Percentiles rank a stretch among this genome's conserved stretches.
phyloP scores from a whole-genome alignment of 2,888 invertebrate species.

The Pachliopta kotzebuea region DNA sequence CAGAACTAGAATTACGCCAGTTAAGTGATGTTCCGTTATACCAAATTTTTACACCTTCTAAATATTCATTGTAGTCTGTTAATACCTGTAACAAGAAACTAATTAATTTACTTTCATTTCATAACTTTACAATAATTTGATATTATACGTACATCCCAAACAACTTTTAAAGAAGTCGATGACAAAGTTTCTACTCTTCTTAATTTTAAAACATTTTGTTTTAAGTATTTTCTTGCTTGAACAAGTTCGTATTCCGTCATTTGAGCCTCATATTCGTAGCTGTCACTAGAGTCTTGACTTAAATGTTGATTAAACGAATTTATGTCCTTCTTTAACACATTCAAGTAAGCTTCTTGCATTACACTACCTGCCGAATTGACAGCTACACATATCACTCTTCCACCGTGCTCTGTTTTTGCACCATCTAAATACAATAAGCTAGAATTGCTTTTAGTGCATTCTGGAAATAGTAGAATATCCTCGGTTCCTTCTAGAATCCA shows the following conservation, averaged over 20 bases:
- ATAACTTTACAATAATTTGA: background rate
- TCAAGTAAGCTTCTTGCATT: constrained; percentile 75
- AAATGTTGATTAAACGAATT: constrained; percentile 60
- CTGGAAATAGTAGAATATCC: constrained; percentile 81
- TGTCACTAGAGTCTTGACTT: constrained; percentile 54
- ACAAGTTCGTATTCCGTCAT: constrained; percentile 88
- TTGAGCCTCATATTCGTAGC: constrained; percentile 62
- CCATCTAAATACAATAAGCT: constrained; percentile 73
- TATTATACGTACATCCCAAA: constrained; percentile 86
- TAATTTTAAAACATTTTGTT: constrained; percentile 89
- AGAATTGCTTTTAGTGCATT: constrained; percentile 73
- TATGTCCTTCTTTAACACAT: constrained; percentile 68
- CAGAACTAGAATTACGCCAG: constrained; percentile 65
- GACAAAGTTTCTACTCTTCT: constrained; percentile 83
- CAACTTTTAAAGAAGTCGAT: constrained; percentile 88
- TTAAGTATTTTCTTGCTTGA: constrained; percentile 88
- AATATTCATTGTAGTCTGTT: constrained; percentile 77
- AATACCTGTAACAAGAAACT: constrained; percentile 56
- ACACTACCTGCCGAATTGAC: constrained; percentile 75
- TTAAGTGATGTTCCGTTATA: constrained; percentile 72
- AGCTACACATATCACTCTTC: constrained; percentile 74
- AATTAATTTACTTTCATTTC: background rate
- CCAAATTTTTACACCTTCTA: constrained; percentile 87
- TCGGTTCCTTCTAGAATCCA: constrained; percentile 97
- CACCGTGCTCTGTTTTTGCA: constrained; percentile 68